A percentile compares a stretch with the other conserved stretches of the same genome.
phyloP scores from a whole-genome alignment of 2,797 vertebrate species.

The Rhinophrynus dorsalis region DNA sequence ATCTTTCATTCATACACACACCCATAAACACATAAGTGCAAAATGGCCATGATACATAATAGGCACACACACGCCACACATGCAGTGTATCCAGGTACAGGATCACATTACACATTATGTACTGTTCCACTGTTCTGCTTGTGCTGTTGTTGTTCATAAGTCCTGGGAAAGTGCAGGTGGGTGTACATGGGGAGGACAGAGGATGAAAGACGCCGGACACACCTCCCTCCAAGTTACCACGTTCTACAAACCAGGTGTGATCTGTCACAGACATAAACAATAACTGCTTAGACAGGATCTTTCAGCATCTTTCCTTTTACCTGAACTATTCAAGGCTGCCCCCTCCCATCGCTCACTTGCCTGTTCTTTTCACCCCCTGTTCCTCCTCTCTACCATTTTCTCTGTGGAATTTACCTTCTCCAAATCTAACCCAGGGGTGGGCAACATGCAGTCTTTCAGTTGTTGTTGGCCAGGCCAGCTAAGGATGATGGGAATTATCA shows the following conservation, averaged over 20 bases:
- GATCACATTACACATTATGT: not conserved
- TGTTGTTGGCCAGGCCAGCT: too few species aligned
- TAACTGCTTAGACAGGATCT: too few species aligned
- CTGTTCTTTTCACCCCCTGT: not conserved
- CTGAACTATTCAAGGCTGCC: too few species aligned
- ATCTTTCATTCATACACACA: too few species aligned
- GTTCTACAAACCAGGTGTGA: not conserved
- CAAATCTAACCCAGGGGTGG: too few species aligned
- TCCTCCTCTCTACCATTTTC: not conserved
- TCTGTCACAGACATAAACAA: not conserved
- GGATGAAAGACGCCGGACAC: not conserved
- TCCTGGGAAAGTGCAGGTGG: constrained; percentile 32
- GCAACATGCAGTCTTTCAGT: too few species aligned
- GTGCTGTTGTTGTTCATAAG: constrained; percentile 13
- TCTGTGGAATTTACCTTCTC: too few species aligned
- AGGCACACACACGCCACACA: not conserved
- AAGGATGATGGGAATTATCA: too few species aligned
- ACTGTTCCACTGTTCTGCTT: not conserved
- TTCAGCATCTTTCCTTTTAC: too few species aligned
- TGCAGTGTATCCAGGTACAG: not conserved
- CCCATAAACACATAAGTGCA: too few species aligned
- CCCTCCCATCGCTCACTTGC: too few species aligned
- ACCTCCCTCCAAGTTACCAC: not conserved
- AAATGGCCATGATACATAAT: too few species aligned
- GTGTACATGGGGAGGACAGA: not conserved